A percentile compares a stretch with the other conserved stretches of the same genome.
Evolutionary conservation across 2,888 invertebrate genomes (phyloP).

Genomic region (Allophyes oxyacanthae): DNA sequence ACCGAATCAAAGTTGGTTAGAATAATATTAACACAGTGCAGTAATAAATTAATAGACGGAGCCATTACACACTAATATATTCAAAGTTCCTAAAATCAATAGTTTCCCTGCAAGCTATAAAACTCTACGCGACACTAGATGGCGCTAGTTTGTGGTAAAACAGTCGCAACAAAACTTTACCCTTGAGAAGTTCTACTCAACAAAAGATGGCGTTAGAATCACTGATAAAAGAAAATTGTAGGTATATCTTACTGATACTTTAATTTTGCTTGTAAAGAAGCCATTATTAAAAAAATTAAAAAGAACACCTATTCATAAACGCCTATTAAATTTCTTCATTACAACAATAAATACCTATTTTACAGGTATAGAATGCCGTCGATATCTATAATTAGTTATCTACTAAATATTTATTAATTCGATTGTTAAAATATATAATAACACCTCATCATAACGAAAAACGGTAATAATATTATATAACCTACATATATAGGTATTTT

Average conservation of each 20-base stretch:
- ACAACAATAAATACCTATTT: too few species aligned
- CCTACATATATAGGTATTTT: too few species aligned
- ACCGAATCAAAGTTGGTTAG: slow-evolving; percentile 8
- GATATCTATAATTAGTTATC: too few species aligned
- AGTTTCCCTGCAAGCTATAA: slow-evolving; percentile 22
- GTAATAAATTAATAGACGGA: slow-evolving; percentile 39
- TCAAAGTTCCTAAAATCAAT: slow-evolving; percentile 54
- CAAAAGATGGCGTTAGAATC: slow-evolving; percentile 34
- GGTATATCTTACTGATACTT: too few species aligned
- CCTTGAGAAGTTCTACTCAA: slow-evolving; percentile 12
- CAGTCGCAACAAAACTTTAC: slow-evolving; percentile 4
- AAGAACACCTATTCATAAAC: too few species aligned
- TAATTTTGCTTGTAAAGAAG: too few species aligned
- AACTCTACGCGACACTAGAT: slow-evolving; percentile 66
- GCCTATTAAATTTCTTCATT: too few species aligned
- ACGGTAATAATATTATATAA: too few species aligned
- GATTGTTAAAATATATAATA: too few species aligned
- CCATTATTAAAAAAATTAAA: neutral
- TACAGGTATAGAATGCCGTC: too few species aligned
- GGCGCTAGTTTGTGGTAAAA: slow-evolving; percentile 43
- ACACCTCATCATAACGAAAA: too few species aligned
- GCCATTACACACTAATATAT: slow-evolving; percentile 42
- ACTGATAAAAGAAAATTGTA: neutral
- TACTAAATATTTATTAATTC: too few species aligned
- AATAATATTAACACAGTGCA: slow-evolving; percentile 23